phyloP scores from a whole-genome alignment of 2,888 invertebrate genomes.

The Nycteola revayana region DNA sequence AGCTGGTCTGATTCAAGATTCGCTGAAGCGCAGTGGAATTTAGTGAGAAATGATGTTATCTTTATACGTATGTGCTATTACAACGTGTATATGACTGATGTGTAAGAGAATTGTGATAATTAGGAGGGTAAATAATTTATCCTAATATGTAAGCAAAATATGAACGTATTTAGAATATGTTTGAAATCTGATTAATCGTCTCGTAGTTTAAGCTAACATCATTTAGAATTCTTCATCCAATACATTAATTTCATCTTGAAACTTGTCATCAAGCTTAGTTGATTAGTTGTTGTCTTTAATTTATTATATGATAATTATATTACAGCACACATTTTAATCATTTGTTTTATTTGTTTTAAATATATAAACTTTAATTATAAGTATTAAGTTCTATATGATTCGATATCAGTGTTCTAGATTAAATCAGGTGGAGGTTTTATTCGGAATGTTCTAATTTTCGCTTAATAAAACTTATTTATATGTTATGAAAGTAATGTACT shows the following conservation, averaged over 20 bases:
- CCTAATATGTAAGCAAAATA: conserved; percentile 32
- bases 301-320: conserved; percentile 17
- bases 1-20: conserved; percentile 25
- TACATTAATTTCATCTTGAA: conserved; percentile 1
- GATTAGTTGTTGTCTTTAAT: conserved; percentile 21
- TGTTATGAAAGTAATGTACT: too few species aligned
- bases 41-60: neutral
- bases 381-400: too few species aligned
- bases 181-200: too few species aligned
- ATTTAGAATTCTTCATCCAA: too few species aligned
- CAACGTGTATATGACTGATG: conserved; percentile 63
- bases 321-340: conserved; percentile 19
- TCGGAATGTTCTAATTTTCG: too few species aligned
- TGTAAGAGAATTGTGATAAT: conserved; percentile 70
- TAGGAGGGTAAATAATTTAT: conserved; percentile 46
- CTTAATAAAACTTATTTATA: too few species aligned
- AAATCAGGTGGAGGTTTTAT: too few species aligned
- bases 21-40: conserved; percentile 10
- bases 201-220: too few species aligned
- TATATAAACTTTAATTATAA: too few species aligned
- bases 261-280: conserved; percentile 17
- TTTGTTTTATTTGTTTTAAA: conserved; percentile 26
- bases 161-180: conserved; percentile 10
- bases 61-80: conserved; percentile 31
- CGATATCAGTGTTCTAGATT: too few species aligned